Evolutionary conservation across 2,797 vertebrate species (phyloP).

Genomic region (Sebastes minor): DNA sequence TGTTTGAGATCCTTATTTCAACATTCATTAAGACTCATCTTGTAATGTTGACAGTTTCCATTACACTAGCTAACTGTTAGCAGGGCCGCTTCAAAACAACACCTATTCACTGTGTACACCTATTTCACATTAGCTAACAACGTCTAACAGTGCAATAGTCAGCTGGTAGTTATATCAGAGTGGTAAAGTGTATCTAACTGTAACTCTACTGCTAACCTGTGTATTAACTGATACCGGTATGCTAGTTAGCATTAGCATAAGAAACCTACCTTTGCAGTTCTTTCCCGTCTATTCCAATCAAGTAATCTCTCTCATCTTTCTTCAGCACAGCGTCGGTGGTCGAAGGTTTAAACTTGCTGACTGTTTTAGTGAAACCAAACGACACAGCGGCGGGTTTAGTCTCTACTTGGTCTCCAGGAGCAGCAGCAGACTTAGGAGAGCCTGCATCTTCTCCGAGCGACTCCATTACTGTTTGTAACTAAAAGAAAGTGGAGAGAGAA

Average conservation of each 20-base stretch:
- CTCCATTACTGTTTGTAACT: constrained; percentile 77
- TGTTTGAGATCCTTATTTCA: too few relatives aligned
- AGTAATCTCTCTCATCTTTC: constrained; percentile 75
- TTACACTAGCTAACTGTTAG: too few relatives aligned
- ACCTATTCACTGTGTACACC: fast-evolving
- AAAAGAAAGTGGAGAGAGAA: not conserved
- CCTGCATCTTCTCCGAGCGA: constrained; percentile 45
- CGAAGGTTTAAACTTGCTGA: constrained; percentile 72
- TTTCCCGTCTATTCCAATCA: constrained; percentile 78
- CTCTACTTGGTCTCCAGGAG: constrained; percentile 46
- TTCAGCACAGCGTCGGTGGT: constrained; percentile 14
- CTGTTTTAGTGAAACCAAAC: constrained; percentile 84
- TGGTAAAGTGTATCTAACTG: not conserved
- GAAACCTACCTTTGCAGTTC: constrained; percentile 78
- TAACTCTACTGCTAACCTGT: not conserved
- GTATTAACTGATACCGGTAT: not conserved
- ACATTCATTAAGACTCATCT: too few relatives aligned
- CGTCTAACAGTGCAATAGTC: fast-evolving
- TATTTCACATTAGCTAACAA: not conserved
- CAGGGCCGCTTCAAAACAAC: not conserved
- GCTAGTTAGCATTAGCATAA: constrained; percentile 64
- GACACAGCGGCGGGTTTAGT: constrained; percentile 74
- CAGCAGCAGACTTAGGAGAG: not conserved
- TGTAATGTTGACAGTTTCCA: too few relatives aligned
- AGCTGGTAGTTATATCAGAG: not conserved